Percentiles rank a stretch among this genome's conserved stretches.
These are phyloP conservation scores for Acarapis woodi DNA, from an alignment of 1,140 invertebrate genomes.

Conservation along the genomic window DNA sequence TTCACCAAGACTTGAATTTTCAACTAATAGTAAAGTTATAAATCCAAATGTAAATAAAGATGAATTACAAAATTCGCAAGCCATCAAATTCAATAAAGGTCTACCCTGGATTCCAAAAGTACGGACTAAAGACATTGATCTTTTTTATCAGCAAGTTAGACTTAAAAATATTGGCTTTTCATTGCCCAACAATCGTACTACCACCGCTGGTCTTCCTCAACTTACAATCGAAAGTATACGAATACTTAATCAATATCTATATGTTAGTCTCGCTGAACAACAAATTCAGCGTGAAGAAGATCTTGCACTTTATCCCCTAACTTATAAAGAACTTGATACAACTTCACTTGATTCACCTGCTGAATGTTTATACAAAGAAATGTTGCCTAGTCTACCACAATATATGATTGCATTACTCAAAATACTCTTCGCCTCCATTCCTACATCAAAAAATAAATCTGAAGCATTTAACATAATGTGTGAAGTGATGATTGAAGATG, in stretches of 20 bases:
- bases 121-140: constrained; percentile 65
- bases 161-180: constrained; percentile 84
- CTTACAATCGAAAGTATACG: constrained; percentile 82
- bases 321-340: constrained; percentile 11
- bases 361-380: constrained; percentile 64
- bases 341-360: constrained; percentile 24
- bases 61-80: constrained; percentile 14
- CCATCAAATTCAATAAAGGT: constrained; percentile 15
- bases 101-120: constrained; percentile 90
- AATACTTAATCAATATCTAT: constrained; percentile 39
- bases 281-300: constrained; percentile 24
- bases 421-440: constrained; percentile 81
- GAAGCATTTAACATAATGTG: constrained; percentile 95
- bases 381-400: constrained; percentile 71
- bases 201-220: constrained; percentile 61
- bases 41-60: constrained; percentile 17
- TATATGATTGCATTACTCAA: constrained; percentile 91
- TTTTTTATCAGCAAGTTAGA: constrained; percentile 62
- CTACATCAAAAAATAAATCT: constrained; percentile 87
- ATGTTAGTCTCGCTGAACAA: constrained; percentile 22
- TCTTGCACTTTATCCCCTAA: constrained; percentile 22
- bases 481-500: constrained; percentile 82
- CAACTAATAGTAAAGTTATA: constrained; percentile 11
- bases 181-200: constrained; percentile 31
- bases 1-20: constrained; percentile 12